Evolutionary conservation across 2,113 vertebrate genomes (phyloP).

Genomic region (Tachycineta bicolor): DNA sequence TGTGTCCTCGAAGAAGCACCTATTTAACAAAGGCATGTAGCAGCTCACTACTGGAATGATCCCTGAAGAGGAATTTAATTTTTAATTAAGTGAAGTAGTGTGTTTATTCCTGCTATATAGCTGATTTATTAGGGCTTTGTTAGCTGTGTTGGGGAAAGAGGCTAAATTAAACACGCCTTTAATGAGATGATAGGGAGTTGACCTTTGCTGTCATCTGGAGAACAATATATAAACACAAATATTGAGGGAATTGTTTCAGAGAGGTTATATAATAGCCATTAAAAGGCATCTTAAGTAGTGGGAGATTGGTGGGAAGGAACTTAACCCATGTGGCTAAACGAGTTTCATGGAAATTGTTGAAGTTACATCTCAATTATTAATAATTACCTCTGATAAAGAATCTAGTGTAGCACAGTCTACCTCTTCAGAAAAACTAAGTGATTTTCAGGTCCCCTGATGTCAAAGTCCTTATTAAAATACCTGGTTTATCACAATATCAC

Average conservation of each 20-base stretch:
- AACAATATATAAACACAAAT: background rate
- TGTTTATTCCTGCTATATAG: constrained; percentile 70
- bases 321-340: background rate
- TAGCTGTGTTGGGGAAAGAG: constrained; percentile 54
- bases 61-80: constrained; percentile 75
- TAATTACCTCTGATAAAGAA: background rate
- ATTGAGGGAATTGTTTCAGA: background rate
- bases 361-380: background rate
- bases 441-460: background rate
- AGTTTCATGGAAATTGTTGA: background rate
- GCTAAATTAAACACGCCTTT: constrained; percentile 66
- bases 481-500: background rate
- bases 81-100: constrained; percentile 76
- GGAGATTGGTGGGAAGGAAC: background rate
- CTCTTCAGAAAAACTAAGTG: background rate
- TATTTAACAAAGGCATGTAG: constrained; percentile 39
- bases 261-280: background rate
- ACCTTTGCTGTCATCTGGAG: constrained; percentile 54
- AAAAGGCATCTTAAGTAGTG: background rate
- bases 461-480: background rate
- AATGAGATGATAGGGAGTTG: constrained; percentile 65
- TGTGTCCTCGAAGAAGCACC: constrained; percentile 58
- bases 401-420: background rate
- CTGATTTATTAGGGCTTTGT: constrained; percentile 70
- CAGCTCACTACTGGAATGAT: constrained; percentile 50